Conservation (phyloP, 2,113 vertebrate genomes). For the Pseudorasbora parva region DNA sequence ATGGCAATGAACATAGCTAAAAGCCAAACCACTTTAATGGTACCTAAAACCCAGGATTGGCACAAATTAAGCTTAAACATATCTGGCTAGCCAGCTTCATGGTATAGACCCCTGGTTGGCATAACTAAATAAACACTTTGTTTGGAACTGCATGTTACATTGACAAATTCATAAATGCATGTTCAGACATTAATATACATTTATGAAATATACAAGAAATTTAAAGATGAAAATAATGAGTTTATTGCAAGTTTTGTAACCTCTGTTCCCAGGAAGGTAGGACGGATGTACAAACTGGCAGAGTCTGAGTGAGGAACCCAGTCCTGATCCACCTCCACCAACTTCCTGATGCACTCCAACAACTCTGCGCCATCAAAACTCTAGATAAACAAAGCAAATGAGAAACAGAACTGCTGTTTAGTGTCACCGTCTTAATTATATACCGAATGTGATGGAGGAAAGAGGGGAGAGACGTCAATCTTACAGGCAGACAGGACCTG, state of each 20-base stretch:
- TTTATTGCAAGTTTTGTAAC: constrained; percentile 62
- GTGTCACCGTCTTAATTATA: not conserved
- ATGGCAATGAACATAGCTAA: too few relatives aligned
- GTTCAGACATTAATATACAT: too few relatives aligned
- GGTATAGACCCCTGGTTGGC: too few relatives aligned
- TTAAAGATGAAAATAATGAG: not conserved
- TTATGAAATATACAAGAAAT: not conserved
- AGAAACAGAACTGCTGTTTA: not conserved
- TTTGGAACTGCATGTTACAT: not conserved
- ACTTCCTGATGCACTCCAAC: constrained; percentile 83
- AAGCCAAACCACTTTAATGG: too few relatives aligned
- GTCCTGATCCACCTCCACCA: constrained; percentile 86
- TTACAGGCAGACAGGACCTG: constrained; percentile 84
- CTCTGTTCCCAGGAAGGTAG: constrained; percentile 86
- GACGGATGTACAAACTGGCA: constrained; percentile 88
- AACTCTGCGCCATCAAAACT: constrained; percentile 85
- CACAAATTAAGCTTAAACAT: too few relatives aligned
- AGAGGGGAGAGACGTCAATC: constrained; percentile 42
- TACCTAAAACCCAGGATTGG: too few relatives aligned
- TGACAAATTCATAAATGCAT: not conserved
- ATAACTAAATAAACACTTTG: too few relatives aligned
- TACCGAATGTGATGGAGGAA: not conserved
- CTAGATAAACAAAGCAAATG: constrained; percentile 63
- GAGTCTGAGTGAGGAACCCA: constrained; percentile 84
- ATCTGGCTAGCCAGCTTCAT: too few relatives aligned